A percentile compares a stretch with the other conserved stretches of the same genome.
These are phyloP conservation scores for Poeciliopsis occidentalis DNA, from an alignment of 2,113 vertebrate species.

Conservation along the genomic window DNA sequence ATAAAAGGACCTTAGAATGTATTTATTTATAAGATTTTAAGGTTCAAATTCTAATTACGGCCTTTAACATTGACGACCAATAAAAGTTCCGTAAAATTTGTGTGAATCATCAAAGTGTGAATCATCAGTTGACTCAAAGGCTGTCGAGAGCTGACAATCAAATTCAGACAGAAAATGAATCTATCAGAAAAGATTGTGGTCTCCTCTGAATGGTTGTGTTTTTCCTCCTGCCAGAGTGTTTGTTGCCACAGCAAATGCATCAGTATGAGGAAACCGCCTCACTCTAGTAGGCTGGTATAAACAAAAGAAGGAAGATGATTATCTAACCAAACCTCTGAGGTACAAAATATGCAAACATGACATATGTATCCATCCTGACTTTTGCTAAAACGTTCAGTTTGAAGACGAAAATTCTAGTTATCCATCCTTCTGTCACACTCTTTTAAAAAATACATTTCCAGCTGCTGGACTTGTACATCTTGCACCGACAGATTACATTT, in stretches of 20 bases:
- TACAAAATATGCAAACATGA: constrained; percentile 50
- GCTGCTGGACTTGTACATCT: constrained; percentile 34
- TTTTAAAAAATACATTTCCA: constrained; percentile 23
- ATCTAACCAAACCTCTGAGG: constrained; percentile 57
- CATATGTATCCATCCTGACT: constrained; percentile 48
- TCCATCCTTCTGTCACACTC: constrained; percentile 31
- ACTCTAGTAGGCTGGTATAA: constrained; percentile 47
- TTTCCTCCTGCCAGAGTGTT: constrained; percentile 35
- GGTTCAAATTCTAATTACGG: too few relatives aligned
- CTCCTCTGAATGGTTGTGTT: constrained; percentile 59
- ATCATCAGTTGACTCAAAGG: constrained; percentile 51
- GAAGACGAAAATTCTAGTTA: constrained; percentile 39
- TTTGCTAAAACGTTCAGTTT: constrained; percentile 48
- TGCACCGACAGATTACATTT: constrained; percentile 47
- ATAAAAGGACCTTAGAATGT: not conserved
- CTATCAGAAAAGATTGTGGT: constrained; percentile 56
- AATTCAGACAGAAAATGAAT: constrained; percentile 60
- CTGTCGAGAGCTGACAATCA: constrained; percentile 49
- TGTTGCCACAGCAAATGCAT: constrained; percentile 58
- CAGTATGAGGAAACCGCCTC: constrained; percentile 45
- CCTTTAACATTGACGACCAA: constrained; percentile 60
- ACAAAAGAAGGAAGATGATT: constrained; percentile 60
- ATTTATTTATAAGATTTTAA: not conserved
- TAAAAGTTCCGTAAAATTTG: constrained; percentile 44
- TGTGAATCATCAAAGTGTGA: constrained; percentile 41